A percentile compares a stretch with the other conserved stretches of the same genome.
These are phyloP conservation scores for Drosophila siamana DNA, from an alignment of 2,888 invertebrate species.

Conservation along the genomic window DNA sequence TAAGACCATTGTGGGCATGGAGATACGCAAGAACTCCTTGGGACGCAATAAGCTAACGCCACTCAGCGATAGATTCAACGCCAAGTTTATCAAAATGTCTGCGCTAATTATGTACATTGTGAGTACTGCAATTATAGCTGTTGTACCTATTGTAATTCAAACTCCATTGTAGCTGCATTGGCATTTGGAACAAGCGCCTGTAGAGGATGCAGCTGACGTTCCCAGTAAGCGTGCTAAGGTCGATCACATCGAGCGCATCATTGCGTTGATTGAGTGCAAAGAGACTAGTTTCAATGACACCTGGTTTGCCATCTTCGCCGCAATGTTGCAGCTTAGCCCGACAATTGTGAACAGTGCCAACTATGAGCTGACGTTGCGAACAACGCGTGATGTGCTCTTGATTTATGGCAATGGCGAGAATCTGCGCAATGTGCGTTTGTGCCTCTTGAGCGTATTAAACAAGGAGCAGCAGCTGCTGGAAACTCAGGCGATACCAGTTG, in stretches of 20 bases:
- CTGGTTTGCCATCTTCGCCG: constrained; percentile 81
- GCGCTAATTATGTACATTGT: constrained; percentile 78
- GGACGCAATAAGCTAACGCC: constrained; percentile 60
- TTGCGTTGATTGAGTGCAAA: constrained; percentile 59
- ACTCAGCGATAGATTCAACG: constrained; percentile 59
- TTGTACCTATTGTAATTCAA: too few relatives aligned
- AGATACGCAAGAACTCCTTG: constrained; percentile 72
- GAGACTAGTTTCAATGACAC: constrained; percentile 72
- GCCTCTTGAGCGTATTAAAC: constrained; percentile 63
- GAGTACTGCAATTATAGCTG: constrained; percentile 13
- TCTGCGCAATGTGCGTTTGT: constrained; percentile 68
- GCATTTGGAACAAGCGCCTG: constrained; percentile 50
- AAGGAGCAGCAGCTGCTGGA: constrained; percentile 57
- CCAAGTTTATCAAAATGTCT: constrained; percentile 76
- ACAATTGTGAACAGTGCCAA: constrained; percentile 74
- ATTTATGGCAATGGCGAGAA: constrained; percentile 68
- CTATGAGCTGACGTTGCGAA: constrained; percentile 65
- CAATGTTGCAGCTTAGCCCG: constrained; percentile 67
- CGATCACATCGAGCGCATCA: constrained; percentile 71
- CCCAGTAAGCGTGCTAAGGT: constrained; percentile 64
- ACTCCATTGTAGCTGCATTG: constrained; percentile 67
- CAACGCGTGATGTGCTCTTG: constrained; percentile 55
- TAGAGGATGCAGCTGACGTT: not conserved
- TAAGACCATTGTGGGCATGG: constrained; percentile 75
- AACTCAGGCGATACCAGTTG: constrained; percentile 30